Evolutionary conservation across 2,113 vertebrate genomes (phyloP), one percentile per base, ranked within the genome.

Genomic region (Chitala chitala): DNA sequence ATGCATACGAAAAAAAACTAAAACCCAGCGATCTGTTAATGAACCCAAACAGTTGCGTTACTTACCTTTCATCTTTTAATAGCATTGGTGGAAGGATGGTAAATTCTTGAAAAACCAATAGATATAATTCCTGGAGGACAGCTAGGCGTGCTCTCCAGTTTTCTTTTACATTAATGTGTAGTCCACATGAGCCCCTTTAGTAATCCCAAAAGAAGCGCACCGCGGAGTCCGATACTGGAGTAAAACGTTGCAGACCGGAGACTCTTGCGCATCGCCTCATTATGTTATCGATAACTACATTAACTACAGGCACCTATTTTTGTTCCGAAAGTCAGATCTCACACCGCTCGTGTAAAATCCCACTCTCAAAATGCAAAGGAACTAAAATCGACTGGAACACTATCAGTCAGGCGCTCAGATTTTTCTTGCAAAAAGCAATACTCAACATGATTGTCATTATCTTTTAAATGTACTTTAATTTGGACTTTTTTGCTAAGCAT

Each of bases 241-340:
- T 33, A 33, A 8, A 17, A 38, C 4, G 20, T n/a, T 26, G 33
- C 51, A 42, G 31, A 8, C 31, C 26, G 17, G 12, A 44, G 17
- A 13, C 26, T 7, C 26, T 1, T 20, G n/a, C 55, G 13, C 36
- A 40, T 22, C 33, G 50, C 38, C 22, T 58, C 54, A 72, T 58
- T 71, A 53, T 71, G n/a, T 71, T 33, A 71, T 24, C 36, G 58
- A 61, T 40, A 40, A 40, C 20, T 44, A 5, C 20, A n/a, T n/a
- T n/a, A n/a, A n/a, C n/a, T n/a, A n/a, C n/a, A n/a, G n/a, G n/a
- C n/a, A n/a, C n/a, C n/a, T n/a, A n/a, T n/a, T n/a, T n/a, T n/a
- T n/a, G n/a, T n/a, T n/a, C n/a, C n/a, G n/a, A n/a, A n/a, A n/a
- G n/a, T n/a, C n/a, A n/a, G n/a, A n/a, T n/a, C n/a, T n/a, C n/a